phyloP scores from a whole-genome alignment of 1,140 invertebrate species.

The Cotesia chilonis region DNA sequence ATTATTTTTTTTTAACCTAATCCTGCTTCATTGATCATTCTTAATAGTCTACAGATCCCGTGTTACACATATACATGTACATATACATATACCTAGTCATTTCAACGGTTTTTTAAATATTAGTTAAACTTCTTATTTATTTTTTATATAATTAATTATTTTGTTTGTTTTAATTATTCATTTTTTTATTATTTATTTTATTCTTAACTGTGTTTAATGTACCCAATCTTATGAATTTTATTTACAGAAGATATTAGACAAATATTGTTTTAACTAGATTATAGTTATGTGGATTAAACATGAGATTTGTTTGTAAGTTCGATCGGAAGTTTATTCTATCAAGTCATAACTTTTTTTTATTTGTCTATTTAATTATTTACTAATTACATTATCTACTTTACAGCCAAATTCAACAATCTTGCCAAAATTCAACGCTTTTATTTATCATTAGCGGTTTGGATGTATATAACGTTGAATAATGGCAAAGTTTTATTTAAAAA shows the following conservation, averaged over 20 bases:
- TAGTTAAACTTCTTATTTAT: slow-evolving; percentile 19
- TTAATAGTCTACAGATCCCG: slow-evolving; percentile 27
- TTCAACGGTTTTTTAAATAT: slow-evolving; percentile 35
- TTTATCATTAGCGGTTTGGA: slow-evolving; percentile 32
- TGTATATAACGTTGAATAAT: slow-evolving; percentile 52
- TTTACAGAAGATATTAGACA: slow-evolving; percentile 63
- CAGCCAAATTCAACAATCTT: slow-evolving; percentile 65
- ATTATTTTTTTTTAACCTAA: slow-evolving; percentile 47
- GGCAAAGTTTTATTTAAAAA: slow-evolving; percentile 59
- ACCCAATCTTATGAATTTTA: slow-evolving; percentile 46
- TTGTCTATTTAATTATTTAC: slow-evolving; percentile 46
- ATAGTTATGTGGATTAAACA: slow-evolving; percentile 50
- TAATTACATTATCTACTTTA: slow-evolving; percentile 61
- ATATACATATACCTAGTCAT: slow-evolving; percentile 31
- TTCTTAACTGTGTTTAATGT: too few species aligned
- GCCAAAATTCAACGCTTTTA: slow-evolving; percentile 55
- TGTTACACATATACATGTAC: slow-evolving; percentile 29
- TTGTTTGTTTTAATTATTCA: not conserved
- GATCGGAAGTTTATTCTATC: slow-evolving; percentile 44
- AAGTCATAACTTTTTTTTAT: not conserved
- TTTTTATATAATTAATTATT: slow-evolving; percentile 44
- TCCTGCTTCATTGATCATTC: slow-evolving; percentile 45
- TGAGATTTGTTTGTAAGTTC: slow-evolving; percentile 54
- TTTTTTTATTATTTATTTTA: too few species aligned
- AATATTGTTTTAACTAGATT: slow-evolving; percentile 54